These are phyloP conservation scores for Macrosteles quadrilineatus DNA, from an alignment of 1,140 invertebrate genomes.

Conservation along the genomic window DNA sequence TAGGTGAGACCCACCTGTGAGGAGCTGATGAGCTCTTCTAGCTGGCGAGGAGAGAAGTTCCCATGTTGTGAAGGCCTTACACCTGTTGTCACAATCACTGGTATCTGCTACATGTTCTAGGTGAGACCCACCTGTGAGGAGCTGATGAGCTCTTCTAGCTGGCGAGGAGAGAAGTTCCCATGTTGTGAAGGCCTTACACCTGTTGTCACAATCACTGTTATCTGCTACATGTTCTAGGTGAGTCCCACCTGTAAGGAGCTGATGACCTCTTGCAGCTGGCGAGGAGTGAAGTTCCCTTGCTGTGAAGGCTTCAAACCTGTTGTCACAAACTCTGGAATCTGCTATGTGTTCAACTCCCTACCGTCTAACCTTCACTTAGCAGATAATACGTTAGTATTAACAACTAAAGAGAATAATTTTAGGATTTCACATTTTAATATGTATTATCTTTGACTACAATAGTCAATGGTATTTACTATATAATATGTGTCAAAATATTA, in stretches of 20 bases:
- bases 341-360: conserved; percentile 10
- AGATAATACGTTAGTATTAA: too few species aligned
- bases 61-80: not conserved
- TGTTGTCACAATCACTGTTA: not conserved
- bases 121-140: too few species aligned
- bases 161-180: not conserved
- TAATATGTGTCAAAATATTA: too few species aligned
- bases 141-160: not conserved
- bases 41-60: not conserved
- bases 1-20: not conserved
- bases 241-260: not conserved
- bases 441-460: too few species aligned
- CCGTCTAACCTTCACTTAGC: not conserved
- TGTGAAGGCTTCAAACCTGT: not conserved
- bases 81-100: too few species aligned
- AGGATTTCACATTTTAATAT: too few species aligned
- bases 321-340: not conserved
- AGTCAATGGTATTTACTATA: too few species aligned
- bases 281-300: not conserved
- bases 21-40: not conserved
- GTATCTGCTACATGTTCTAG: too few species aligned
- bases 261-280: not conserved
- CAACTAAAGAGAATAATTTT: too few species aligned
- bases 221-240: not conserved
- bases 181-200: not conserved